A percentile compares a stretch with the other conserved stretches of the same genome.
Evolutionary conservation across 1,140 invertebrate genomes (phyloP).

Genomic region (Solenopsis invicta): DNA sequence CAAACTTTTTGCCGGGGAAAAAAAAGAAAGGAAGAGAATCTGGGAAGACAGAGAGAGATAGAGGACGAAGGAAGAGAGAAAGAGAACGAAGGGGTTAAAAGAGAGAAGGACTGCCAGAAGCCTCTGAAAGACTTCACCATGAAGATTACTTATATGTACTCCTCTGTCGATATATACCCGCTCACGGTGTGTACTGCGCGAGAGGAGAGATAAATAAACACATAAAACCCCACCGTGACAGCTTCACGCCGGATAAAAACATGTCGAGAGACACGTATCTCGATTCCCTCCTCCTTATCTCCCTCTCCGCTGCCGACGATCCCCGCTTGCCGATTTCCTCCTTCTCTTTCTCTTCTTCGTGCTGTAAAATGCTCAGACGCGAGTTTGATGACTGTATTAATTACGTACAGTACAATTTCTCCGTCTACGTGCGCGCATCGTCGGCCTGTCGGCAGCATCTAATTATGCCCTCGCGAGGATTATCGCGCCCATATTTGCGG

Average conservation of each 20-base stretch:
- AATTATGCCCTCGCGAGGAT: slow-evolving; percentile 21
- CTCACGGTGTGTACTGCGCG: slow-evolving; percentile 30
- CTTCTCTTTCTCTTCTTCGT: slow-evolving; percentile 14
- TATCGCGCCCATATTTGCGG: slow-evolving; percentile 16
- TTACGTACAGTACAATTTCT: slow-evolving; percentile 54
- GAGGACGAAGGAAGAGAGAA: not conserved
- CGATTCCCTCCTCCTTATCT: slow-evolving; percentile 63
- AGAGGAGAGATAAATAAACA: slow-evolving; percentile 78
- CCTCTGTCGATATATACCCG: slow-evolving; percentile 52
- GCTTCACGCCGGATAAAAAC: slow-evolving; percentile 78
- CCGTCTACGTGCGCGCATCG: not conserved
- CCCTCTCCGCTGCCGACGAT: not conserved
- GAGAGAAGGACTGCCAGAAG: slow-evolving; percentile 68
- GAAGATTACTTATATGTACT: slow-evolving; percentile 34
- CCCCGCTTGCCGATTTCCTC: slow-evolving; percentile 9
- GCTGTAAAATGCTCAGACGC: slow-evolving; percentile 38
- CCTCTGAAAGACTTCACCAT: slow-evolving; percentile 44
- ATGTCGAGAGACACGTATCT: slow-evolving; percentile 75
- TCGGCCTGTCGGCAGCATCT: not conserved
- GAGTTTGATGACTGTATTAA: slow-evolving; percentile 70
- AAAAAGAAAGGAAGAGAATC: slow-evolving; percentile 26
- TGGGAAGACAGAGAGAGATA: not conserved
- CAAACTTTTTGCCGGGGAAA: slow-evolving; percentile 5
- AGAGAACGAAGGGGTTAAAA: slow-evolving; percentile 67
- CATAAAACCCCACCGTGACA: slow-evolving; percentile 76